phyloP scores from a whole-genome alignment of 1,140 invertebrate species.

The Lamellibrachia luymesi region DNA sequence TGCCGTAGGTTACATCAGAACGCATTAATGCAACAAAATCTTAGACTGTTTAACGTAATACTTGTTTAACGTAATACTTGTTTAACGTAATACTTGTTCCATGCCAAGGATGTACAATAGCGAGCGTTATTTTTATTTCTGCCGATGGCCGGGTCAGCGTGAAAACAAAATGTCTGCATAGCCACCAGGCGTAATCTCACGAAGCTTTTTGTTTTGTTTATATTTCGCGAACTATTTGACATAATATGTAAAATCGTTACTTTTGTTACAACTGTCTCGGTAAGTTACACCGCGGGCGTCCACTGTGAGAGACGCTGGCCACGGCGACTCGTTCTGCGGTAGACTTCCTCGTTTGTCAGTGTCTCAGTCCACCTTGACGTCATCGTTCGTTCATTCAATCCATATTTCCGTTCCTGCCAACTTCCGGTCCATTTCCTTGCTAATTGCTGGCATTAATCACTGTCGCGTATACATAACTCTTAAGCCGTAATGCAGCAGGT shows the following conservation, averaged over 20 bases:
- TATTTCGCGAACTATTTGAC: not conserved
- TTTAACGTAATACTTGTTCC: too few relatives aligned
- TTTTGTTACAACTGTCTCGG: not conserved
- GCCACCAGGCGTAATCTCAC: not conserved
- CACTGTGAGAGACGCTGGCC: not conserved
- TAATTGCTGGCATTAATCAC: not conserved
- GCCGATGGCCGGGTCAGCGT: not conserved
- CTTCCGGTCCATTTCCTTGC: not conserved
- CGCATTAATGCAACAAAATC: too few relatives aligned
- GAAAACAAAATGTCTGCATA: not conserved
- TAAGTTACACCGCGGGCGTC: not conserved
- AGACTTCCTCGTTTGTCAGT: not conserved
- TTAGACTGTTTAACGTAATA: too few relatives aligned
- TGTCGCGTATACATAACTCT: not conserved
- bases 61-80: too few relatives aligned
- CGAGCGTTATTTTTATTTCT: not conserved
- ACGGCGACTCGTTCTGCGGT: not conserved
- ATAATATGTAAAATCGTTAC: not conserved
- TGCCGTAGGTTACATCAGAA: too few relatives aligned
- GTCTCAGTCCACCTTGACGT: not conserved
- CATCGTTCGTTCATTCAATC: not conserved
- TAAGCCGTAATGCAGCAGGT: not conserved
- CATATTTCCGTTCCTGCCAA: not conserved
- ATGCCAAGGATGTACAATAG: too few relatives aligned
- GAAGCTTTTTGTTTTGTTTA: not conserved